Base-by-base conservation (phyloP, 2,888 invertebrate species). In the Caenorhabditis wallacei region DNA sequence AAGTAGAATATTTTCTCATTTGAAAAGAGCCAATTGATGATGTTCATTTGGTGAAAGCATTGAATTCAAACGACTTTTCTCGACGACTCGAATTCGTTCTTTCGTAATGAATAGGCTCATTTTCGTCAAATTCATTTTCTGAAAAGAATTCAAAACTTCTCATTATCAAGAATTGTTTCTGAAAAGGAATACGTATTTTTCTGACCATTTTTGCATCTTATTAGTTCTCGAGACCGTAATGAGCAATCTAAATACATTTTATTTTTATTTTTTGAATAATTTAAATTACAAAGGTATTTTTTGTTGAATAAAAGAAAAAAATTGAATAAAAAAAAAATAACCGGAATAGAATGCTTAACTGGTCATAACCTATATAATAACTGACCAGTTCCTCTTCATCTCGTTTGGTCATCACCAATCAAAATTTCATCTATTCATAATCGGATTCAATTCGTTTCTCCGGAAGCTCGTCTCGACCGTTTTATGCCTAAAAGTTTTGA, bases 401-500 rank as follows among this genome's bases (percentile, higher is more conserved):
- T 30, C 30, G 20, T 22, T 16, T 35, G 53, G 53, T 66, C 66
- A 66, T 66, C 66, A 66, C 30, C 66, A 66, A 63, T 40, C 46
- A 59, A 40, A 48, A 64, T 30, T 35, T 37, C 20, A 35, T 43
- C 24, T 40, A 20, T 59, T 66, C 53, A 66, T 66, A 66, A 66
- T 66, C 66, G 66, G 51, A 66, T 66, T 53, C 22, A 30, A 51
- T 63, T 51, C 24, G 35, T n/a, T 26, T 64, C 48, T 66, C 70
- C 57, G 70, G 70, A 70, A 70, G 57, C 57, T 70, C 57, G 69
- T 69, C 69, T 57, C 70, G 70, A 57, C 66, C 48, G 66, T 66
- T 66, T 54, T 43, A 48, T 56, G 56, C 70, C 70, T 70, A 57
- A 70, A 70, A 70, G 57, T 70, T 30, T 57, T 56, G 57, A 48